These are phyloP conservation scores for Coreius guichenoti DNA, from an alignment of 2,797 vertebrate species.

Conservation along the genomic window DNA sequence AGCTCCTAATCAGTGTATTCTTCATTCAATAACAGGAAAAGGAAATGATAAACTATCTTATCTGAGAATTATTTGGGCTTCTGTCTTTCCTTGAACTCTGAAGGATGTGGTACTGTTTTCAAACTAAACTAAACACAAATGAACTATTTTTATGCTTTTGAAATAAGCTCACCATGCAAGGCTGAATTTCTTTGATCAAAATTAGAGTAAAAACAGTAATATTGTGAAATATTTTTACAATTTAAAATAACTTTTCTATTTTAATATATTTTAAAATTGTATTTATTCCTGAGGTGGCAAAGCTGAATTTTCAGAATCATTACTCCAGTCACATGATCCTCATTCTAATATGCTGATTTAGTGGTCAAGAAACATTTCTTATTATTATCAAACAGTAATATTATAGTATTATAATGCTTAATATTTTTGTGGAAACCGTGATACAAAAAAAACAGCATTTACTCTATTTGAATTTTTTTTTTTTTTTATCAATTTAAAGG, in stretches of 20 bases:
- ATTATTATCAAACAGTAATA: background rate
- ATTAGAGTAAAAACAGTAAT: background rate
- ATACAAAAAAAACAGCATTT: background rate
- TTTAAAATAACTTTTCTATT: background rate
- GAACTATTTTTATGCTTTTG: background rate
- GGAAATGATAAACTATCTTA: constrained; percentile 18
- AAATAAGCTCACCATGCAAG: background rate
- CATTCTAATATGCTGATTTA: too few species aligned
- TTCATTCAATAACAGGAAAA: constrained; percentile 25
- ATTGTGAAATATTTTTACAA: background rate
- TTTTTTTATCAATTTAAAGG: too few species aligned
- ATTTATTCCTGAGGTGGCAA: too few species aligned
- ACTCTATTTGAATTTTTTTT: too few species aligned
- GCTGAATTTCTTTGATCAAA: background rate
- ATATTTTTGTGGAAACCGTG: background rate
- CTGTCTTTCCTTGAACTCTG: constrained; percentile 5
- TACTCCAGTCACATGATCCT: too few species aligned
- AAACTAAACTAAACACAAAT: background rate
- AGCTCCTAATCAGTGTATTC: background rate
- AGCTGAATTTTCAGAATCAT: background rate
- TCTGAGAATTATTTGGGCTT: constrained; percentile 16
- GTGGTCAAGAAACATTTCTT: background rate
- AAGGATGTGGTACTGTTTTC: background rate
- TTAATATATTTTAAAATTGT: too few species aligned
- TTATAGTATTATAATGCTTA: background rate